Evolutionary conservation across 2,888 invertebrate species (phyloP).

Genomic region (Celastrina argiolus): DNA sequence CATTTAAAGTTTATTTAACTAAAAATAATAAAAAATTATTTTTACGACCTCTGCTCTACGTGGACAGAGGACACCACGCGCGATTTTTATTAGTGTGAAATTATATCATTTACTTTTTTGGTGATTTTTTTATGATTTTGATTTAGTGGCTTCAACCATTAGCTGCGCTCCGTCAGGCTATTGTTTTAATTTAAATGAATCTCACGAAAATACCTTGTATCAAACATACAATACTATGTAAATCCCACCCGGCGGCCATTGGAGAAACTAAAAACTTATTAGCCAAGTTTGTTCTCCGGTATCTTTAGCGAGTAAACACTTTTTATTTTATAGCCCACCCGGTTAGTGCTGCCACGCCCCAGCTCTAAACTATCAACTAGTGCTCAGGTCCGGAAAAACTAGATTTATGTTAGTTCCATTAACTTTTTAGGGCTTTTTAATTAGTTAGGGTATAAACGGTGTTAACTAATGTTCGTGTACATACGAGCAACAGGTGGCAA

Average conservation of each 20-base stretch:
- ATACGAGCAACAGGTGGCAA: neutral
- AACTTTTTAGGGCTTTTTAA: neutral
- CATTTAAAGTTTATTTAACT: no score
- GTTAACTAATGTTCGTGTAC: neutral
- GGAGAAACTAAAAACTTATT: constrained; percentile 72
- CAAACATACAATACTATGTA: neutral
- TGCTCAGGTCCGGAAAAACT: constrained; percentile 34
- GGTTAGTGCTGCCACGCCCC: constrained; percentile 50
- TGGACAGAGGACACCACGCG: no score
- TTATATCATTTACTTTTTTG: no score
- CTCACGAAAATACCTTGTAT: no score
- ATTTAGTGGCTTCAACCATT: no score
- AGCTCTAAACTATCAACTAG: constrained; percentile 37
- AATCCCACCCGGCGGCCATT: constrained; percentile 29
- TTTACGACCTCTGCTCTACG: no score
- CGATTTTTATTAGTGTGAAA: no score
- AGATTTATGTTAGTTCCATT: constrained; percentile 5
- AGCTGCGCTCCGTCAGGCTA: no score
- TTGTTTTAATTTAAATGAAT: no score
- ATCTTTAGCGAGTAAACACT: constrained; percentile 72
- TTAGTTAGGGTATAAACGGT: neutral
- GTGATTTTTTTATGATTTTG: no score
- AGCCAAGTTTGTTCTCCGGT: constrained; percentile 67
- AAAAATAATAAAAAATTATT: no score
- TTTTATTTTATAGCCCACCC: constrained; percentile 70